phyloP scores from a whole-genome alignment of 1,140 invertebrate species.

The Nymphalis io region DNA sequence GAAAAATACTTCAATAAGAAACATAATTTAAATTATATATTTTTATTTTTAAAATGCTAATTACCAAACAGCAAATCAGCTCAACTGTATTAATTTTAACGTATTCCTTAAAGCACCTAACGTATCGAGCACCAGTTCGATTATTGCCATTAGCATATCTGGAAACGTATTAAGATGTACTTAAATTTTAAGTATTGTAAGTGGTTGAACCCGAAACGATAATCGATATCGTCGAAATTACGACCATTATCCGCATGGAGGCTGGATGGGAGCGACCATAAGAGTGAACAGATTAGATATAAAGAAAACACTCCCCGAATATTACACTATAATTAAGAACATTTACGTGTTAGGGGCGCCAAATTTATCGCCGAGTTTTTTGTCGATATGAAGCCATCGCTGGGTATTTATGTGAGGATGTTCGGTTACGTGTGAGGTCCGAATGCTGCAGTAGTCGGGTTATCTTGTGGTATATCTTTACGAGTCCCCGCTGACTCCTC shows the following conservation, averaged over 20 bases:
- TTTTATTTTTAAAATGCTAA: background rate
- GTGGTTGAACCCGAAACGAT: constrained; percentile 50
- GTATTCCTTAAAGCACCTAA: constrained; percentile 29
- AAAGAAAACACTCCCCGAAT: constrained; percentile 62
- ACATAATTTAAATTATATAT: background rate
- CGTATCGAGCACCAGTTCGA: constrained; percentile 45
- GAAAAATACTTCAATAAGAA: background rate
- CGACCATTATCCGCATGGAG: constrained; percentile 50
- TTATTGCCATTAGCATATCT: constrained; percentile 51
- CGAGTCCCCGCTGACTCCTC: constrained; percentile 65
- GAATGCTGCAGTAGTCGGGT: constrained; percentile 66
- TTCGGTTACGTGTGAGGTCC: constrained; percentile 73
- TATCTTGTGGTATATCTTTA: constrained; percentile 79
- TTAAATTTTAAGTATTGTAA: constrained; percentile 46
- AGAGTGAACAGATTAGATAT: constrained; percentile 74
- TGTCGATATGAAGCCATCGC: constrained; percentile 74
- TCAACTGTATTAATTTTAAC: constrained; percentile 18
- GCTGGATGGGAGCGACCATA: constrained; percentile 61
- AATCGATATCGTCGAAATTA: constrained; percentile 63
- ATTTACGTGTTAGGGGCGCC: constrained; percentile 78
- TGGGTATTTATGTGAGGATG: constrained; percentile 71
- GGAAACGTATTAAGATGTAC: constrained; percentile 54
- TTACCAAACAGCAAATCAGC: constrained; percentile 7
- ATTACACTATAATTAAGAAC: constrained; percentile 79
- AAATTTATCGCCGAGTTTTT: constrained; percentile 80